Evolutionary conservation across 2,797 vertebrate species (phyloP).

Genomic region (Coluber constrictor): DNA sequence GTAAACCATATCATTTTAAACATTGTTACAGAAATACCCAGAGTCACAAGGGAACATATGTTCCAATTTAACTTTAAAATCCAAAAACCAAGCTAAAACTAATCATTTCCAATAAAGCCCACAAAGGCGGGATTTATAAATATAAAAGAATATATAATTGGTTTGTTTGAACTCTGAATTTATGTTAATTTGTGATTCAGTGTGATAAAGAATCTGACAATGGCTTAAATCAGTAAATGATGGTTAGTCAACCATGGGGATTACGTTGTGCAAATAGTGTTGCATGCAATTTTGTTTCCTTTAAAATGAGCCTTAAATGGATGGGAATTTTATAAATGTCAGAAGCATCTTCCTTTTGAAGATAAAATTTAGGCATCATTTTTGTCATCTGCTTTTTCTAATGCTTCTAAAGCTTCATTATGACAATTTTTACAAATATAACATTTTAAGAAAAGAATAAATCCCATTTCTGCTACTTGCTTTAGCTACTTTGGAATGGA

Average conservation of each 20-base stretch:
- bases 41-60: too few relatives aligned
- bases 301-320: not conserved
- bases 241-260: not conserved
- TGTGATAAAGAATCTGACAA: not conserved
- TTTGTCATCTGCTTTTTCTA: not conserved
- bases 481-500: not conserved
- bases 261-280: not conserved
- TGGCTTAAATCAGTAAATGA: not conserved
- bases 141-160: not conserved
- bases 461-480: not conserved
- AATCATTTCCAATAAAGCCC: not conserved
- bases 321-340: not conserved
- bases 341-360: not conserved
- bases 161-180: not conserved
- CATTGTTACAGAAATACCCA: too few relatives aligned
- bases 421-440: not conserved
- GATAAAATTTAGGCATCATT: not conserved
- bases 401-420: not conserved
- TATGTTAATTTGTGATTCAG: not conserved
- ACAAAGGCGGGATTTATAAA: not conserved
- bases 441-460: not conserved
- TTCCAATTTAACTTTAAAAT: not conserved
- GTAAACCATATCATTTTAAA: not conserved
- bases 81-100: not conserved
- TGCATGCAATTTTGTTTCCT: not conserved